phyloP scores from a whole-genome alignment of 2,113 vertebrate genomes.

The Setophaga coronata region DNA sequence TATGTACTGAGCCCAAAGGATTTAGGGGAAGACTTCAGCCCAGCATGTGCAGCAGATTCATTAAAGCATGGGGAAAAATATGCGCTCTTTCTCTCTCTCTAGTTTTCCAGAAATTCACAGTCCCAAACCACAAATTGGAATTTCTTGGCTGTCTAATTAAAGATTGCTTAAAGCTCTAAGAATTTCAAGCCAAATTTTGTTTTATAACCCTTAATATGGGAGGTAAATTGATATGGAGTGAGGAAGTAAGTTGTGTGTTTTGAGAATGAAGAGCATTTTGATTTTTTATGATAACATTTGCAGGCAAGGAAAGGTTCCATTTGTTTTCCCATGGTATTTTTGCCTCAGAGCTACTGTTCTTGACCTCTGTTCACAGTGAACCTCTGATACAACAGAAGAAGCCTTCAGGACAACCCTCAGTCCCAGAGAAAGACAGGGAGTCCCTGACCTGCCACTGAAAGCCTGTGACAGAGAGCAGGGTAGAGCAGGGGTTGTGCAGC shows the following conservation, averaged over 20 bases:
- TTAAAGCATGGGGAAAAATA: neutral
- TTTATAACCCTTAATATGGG: neutral
- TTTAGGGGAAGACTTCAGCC: neutral
- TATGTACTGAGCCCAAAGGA: neutral
- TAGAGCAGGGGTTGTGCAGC: neutral
- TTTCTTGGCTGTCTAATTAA: slow-evolving; percentile 27
- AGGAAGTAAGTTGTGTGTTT: neutral
- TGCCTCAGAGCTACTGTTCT: neutral
- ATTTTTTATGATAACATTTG: neutral
- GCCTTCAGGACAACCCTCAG: neutral
- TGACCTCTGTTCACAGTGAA: neutral
- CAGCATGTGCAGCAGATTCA: neutral
- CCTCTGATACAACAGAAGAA: neutral
- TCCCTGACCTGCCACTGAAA: neutral
- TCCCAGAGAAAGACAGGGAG: neutral
- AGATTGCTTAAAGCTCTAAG: neutral
- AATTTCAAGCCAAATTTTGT: neutral
- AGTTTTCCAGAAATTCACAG: neutral
- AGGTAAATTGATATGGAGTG: neutral
- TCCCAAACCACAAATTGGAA: neutral
- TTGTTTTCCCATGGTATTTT: neutral
- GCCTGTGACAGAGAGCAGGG: neutral
- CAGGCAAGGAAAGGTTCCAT: neutral
- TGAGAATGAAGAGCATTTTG: slow-evolving; percentile 1
- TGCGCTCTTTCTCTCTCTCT: neutral